Evolutionary conservation across 1,140 invertebrate species (phyloP).

Genomic region (Amphibalanus amphitrite): DNA sequence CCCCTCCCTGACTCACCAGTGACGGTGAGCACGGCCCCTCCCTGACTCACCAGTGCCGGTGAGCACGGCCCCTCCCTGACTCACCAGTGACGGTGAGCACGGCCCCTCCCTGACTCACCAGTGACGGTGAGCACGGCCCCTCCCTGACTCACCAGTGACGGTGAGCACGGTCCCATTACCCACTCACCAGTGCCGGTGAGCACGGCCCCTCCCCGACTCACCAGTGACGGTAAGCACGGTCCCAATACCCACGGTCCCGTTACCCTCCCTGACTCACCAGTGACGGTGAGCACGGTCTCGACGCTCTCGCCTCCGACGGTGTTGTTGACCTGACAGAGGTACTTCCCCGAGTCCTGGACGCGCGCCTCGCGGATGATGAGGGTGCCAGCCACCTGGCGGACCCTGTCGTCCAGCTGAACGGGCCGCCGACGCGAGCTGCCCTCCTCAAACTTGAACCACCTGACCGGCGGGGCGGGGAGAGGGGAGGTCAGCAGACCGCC

Average conservation of each 20-base stretch:
- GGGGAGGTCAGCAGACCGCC: conserved; percentile 50
- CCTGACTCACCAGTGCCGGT: too few species aligned
- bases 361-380: conserved; percentile 75
- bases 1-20: too few species aligned
- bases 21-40: too few species aligned
- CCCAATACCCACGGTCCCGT: conserved; percentile 52
- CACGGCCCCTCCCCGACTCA: too few species aligned
- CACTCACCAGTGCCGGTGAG: conserved; percentile 60
- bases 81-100: too few species aligned
- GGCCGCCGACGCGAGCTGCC: conserved; percentile 60
- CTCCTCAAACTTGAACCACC: conserved; percentile 86
- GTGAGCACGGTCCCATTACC: too few species aligned
- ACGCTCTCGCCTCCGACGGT: conserved; percentile 78
- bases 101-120: too few species aligned
- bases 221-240: conserved; percentile 77
- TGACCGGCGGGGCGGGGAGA: conserved; percentile 68
- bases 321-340: conserved; percentile 84
- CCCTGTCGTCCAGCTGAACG: conserved; percentile 62
- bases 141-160: too few species aligned
- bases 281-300: too few species aligned
- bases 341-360: conserved; percentile 82
- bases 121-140: too few species aligned
- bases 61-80: too few species aligned
- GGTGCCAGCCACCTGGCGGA: conserved; percentile 85
- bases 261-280: conserved; percentile 32